These are phyloP conservation scores for Agrochola circellaris DNA, from an alignment of 2,888 invertebrate species.

Conservation along the genomic window DNA sequence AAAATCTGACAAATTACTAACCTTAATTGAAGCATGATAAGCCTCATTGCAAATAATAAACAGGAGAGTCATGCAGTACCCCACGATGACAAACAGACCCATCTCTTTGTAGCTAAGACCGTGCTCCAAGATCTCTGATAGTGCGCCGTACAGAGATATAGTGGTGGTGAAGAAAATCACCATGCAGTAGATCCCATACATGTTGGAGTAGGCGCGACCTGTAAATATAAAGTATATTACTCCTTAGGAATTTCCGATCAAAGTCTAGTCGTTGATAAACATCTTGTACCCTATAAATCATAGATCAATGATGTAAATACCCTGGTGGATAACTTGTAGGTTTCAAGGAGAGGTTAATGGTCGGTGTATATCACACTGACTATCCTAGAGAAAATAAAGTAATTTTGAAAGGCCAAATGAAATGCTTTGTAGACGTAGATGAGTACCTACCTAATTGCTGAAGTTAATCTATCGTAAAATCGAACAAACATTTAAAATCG, in stretches of 20 bases:
- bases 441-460: not conserved
- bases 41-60: conserved; percentile 94
- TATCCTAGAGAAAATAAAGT: not conserved
- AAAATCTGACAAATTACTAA: conserved; percentile 72
- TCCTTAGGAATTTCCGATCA: not conserved
- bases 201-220: conserved; percentile 93
- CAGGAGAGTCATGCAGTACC: conserved; percentile 93
- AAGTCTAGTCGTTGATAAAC: not conserved
- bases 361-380: not conserved
- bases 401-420: not conserved
- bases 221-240: conserved; percentile 31
- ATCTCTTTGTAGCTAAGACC: conserved; percentile 93
- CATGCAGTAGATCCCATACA: conserved; percentile 94
- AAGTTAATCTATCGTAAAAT: not conserved
- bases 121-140: conserved; percentile 93
- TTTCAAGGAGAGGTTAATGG: not conserved
- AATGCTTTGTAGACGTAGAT: not conserved
- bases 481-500: not conserved
- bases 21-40: conserved; percentile 92
- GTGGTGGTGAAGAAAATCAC: conserved; percentile 94
- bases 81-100: conserved; percentile 93
- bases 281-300: not conserved
- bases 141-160: conserved; percentile 93
- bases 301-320: not conserved
- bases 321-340: not conserved